Conservation (phyloP, 2,888 invertebrate species). For the Trichopoda pennipes region DNA sequence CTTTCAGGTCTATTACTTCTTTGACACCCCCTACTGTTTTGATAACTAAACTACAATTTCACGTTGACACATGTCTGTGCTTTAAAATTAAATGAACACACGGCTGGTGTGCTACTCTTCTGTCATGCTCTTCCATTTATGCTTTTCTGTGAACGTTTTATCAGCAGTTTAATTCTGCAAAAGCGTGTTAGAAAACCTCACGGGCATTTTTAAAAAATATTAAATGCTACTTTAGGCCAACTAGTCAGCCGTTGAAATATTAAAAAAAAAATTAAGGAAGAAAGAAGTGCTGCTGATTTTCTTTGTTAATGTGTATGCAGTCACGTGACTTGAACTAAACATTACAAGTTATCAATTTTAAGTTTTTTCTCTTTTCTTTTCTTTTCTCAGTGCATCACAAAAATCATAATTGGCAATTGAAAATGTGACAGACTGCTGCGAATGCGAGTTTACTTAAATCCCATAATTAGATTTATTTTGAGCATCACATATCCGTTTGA, state of each 20-base stretch:
- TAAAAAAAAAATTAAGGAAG: conserved; percentile 5
- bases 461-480: conserved; percentile 51
- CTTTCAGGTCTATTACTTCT: neutral
- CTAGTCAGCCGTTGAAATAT: conserved; percentile 4
- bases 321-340: conserved; percentile 45
- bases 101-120: conserved; percentile 12
- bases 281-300: conserved; percentile 50
- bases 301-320: conserved; percentile 1
- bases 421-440: conserved; percentile 11
- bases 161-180: conserved; percentile 25
- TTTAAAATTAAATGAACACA: conserved; percentile 38
- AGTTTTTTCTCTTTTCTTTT: neutral
- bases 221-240: conserved; percentile 36
- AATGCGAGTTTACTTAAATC: conserved; percentile 26
- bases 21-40: conserved; percentile 57
- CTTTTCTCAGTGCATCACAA: neutral
- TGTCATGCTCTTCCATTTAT: conserved; percentile 1
- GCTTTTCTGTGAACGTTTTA: conserved; percentile 24
- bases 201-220: conserved; percentile 64
- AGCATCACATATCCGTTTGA: neutral
- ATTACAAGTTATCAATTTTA: conserved; percentile 64
- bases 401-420: conserved; percentile 63
- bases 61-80: conserved; percentile 45
- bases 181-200: conserved; percentile 65
- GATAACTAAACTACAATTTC: conserved; percentile 60